Percentiles rank a stretch among this genome's conserved stretches.
Conservation (phyloP, 2,113 vertebrate genomes). For the Anguilla japonica region DNA sequence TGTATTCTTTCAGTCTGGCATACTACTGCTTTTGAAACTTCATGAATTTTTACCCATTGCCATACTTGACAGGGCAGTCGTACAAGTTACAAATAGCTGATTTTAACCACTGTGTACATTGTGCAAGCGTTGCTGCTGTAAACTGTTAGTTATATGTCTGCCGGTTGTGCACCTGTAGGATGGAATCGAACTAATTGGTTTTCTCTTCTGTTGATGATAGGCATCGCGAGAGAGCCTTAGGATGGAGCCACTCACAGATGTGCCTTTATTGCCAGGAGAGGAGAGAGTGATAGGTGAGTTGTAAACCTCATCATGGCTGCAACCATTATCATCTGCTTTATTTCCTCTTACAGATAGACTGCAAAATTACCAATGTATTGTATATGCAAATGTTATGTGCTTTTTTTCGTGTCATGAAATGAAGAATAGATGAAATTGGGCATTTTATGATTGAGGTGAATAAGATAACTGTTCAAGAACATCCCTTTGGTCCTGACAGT, state of each 20-base stretch:
- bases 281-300: constrained; percentile 82
- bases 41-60: neutral
- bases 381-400: neutral
- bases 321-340: neutral
- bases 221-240: constrained; percentile 77
- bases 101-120: neutral
- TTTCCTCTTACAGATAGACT: neutral
- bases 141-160: neutral
- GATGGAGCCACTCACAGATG: constrained; percentile 79
- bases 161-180: neutral
- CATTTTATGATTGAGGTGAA: neutral
- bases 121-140: neutral
- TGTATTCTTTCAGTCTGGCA: neutral
- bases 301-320: neutral
- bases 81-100: neutral
- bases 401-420: neutral
- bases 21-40: neutral
- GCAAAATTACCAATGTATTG: neutral
- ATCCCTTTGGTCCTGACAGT: neutral
- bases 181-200: neutral
- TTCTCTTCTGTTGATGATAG: constrained; percentile 59
- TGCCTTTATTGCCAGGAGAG: constrained; percentile 86
- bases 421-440: neutral
- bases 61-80: neutral
- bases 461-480: neutral